Conservation (phyloP, 2,888 invertebrate species). For the Scaptomyza cyrtandrae region DNA sequence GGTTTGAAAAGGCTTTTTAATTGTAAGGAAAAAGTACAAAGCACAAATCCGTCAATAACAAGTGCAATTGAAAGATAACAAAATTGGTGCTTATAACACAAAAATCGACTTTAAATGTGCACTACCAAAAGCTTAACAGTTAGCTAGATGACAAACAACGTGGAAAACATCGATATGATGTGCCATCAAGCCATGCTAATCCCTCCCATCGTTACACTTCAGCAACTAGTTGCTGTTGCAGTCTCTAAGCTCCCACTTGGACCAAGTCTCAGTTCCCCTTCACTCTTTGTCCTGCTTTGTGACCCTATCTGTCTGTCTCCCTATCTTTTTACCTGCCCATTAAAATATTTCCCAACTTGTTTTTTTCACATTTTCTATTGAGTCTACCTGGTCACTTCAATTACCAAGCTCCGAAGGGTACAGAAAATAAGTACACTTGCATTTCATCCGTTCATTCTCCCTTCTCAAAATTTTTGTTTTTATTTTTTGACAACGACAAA, state of each 20-base stretch:
- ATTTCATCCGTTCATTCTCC: neutral
- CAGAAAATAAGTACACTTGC: neutral
- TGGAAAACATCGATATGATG: neutral
- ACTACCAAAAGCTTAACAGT: neutral
- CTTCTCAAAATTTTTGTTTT: neutral
- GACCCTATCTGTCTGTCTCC: neutral
- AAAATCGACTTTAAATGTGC: neutral
- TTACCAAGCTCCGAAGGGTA: neutral
- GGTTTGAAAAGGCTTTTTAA: no score
- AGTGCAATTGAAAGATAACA: neutral
- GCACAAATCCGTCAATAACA: neutral
- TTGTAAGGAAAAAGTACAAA: no score
- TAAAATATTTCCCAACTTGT: neutral
- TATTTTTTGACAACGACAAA: neutral
- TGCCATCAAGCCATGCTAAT: neutral
- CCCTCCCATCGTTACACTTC: neutral
- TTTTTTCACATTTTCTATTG: neutral
- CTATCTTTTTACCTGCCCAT: neutral
- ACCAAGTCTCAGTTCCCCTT: no score
- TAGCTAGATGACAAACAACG: neutral
- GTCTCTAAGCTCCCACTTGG: neutral
- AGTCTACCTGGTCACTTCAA: neutral
- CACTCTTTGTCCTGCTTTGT: neutral
- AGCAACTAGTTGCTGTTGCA: constrained; percentile 6
- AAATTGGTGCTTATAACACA: neutral